These are phyloP conservation scores for Drosophila virilis DNA, from an alignment of 1,140 invertebrate genomes.

Conservation along the genomic window DNA sequence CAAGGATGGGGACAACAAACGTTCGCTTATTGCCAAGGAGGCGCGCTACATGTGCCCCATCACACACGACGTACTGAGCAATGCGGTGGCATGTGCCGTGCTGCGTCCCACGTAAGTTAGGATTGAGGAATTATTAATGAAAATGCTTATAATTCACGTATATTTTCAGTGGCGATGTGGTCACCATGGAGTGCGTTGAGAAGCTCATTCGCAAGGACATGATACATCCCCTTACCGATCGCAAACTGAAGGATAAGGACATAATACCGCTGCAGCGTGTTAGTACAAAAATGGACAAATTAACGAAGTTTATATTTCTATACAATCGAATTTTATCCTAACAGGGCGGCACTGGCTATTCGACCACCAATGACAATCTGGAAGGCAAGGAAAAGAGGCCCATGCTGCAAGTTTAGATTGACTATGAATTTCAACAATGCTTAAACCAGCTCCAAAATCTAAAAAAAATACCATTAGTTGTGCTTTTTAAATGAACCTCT, in stretches of 20 bases:
- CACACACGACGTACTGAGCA: slow-evolving; percentile 97
- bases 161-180: slow-evolving; percentile 91
- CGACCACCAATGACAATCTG: slow-evolving; percentile 93
- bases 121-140: not conserved
- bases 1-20: slow-evolving; percentile 93
- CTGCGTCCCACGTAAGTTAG: slow-evolving; percentile 93
- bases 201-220: slow-evolving; percentile 98
- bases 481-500: not conserved
- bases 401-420: slow-evolving; percentile 91
- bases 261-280: slow-evolving; percentile 96
- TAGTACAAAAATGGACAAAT: slow-evolving; percentile 56
- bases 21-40: slow-evolving; percentile 92
- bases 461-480: not conserved
- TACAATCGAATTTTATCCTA: slow-evolving; percentile 32
- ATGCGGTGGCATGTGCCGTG: slow-evolving; percentile 96
- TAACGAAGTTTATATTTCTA: not conserved
- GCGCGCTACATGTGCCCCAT: slow-evolving; percentile 98
- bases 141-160: not conserved
- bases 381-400: slow-evolving; percentile 94
- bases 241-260: slow-evolving; percentile 95
- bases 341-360: slow-evolving; percentile 97
- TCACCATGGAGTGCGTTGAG: slow-evolving; percentile 98
- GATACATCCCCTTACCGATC: slow-evolving; percentile 96
- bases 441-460: too few relatives aligned
- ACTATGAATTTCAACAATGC: not conserved